These are phyloP conservation scores for Drosophila nigrodunni DNA, from an alignment of 1,140 invertebrate genomes.

Conservation along the genomic window DNA sequence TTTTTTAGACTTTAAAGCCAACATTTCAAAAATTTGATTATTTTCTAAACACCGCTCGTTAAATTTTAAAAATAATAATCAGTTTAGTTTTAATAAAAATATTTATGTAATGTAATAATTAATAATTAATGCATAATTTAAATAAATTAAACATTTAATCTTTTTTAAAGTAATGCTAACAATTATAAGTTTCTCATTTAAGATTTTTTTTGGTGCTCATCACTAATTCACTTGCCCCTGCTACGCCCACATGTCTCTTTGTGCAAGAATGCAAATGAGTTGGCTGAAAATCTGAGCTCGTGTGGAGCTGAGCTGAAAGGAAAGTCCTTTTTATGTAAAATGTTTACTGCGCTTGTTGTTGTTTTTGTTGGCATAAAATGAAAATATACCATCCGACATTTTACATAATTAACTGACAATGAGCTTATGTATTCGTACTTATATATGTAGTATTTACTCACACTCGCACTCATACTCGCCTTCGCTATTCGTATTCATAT, in stretches of 20 bases:
- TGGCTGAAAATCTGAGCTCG: conserved; percentile 27
- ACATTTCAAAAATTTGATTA: not conserved
- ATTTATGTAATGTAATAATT: no score
- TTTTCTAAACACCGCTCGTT: not conserved
- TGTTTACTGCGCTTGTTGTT: conserved; percentile 38
- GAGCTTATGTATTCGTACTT: conserved; percentile 50
- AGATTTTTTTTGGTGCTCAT: conserved; percentile 3
- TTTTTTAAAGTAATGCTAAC: no score
- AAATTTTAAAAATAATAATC: no score
- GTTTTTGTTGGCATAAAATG: conserved; percentile 31
- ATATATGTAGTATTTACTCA: conserved; percentile 26
- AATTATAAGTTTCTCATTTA: no score
- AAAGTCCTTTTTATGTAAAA: conserved; percentile 60
- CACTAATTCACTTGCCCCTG: conserved; percentile 20
- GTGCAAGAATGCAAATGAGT: conserved; percentile 32
- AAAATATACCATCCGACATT: conserved; percentile 58
- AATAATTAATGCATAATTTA: no score
- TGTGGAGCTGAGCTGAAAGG: conserved; percentile 51
- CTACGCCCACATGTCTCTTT: conserved; percentile 10
- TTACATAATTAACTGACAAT: conserved; percentile 83
- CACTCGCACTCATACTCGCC: conserved; percentile 9
- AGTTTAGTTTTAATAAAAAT: no score
- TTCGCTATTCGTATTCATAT: not conserved
- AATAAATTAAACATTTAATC: no score
- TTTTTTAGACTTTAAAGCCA: no score